Conservation (phyloP, 2,113 vertebrate species). For the Dicrurus megarhynchus region DNA sequence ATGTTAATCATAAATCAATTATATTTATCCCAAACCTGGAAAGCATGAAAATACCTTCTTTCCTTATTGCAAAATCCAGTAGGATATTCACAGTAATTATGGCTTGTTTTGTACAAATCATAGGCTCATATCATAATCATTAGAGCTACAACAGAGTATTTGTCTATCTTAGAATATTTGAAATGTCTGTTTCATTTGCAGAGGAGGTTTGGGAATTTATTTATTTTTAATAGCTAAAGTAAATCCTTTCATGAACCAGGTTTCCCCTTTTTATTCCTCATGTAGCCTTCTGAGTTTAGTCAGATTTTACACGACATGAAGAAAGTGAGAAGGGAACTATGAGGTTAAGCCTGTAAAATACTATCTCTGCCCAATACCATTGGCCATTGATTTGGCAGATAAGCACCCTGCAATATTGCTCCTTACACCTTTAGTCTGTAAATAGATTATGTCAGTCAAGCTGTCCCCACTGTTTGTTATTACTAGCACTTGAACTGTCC, state of each 20-base stretch:
- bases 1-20: constrained; percentile 74
- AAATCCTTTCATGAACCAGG: constrained; percentile 55
- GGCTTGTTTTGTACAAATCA: constrained; percentile 44
- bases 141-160: constrained; percentile 13
- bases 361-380: neutral
- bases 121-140: constrained; percentile 18
- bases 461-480: constrained; percentile 12
- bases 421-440: constrained; percentile 7
- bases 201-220: constrained; percentile 3
- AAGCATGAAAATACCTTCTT: constrained; percentile 60
- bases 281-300: constrained; percentile 35
- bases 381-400: neutral
- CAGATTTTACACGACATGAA: constrained; percentile 12
- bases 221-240: constrained; percentile 35
- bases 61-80: constrained; percentile 61
- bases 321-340: neutral
- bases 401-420: neutral
- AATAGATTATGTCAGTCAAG: constrained; percentile 12
- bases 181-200: constrained; percentile 49
- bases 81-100: constrained; percentile 63
- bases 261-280: constrained; percentile 40
- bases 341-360: neutral
- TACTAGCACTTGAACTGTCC: neutral
- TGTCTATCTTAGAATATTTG: constrained; percentile 19
- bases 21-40: constrained; percentile 57